Base-by-base conservation (phyloP, 2,888 invertebrate species). In the Lydus trimaculatus region DNA sequence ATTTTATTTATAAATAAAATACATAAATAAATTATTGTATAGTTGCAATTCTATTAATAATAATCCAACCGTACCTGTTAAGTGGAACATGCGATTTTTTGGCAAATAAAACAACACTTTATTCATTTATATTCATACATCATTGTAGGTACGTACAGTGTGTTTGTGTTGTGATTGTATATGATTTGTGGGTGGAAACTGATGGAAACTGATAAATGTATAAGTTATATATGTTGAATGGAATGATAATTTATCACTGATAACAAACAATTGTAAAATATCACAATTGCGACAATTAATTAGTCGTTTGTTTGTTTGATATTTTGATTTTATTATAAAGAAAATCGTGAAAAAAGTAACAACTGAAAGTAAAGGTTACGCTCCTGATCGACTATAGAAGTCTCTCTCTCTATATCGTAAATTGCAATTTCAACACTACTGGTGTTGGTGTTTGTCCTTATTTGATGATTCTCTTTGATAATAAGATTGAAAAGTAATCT, bases 31-130 rank as follows among this genome's bases (percentile, higher is more conserved):
- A 77, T 79, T 76, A 77, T 73, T 75, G 72, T 66, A 69, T 67
- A 70, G 72, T 74, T 74, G 73, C 70, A 77, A 77, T 72, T 76
- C 75, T 73, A 78, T 78, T 78, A 78, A 78, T 78, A 78, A 76
- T 73, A n/a, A n/a, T n/a, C n/a, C 72, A 69, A 48, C 63, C 67
- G 70, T 70, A 72, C 75, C 75, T 76, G 77, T 76, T 78, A 78
- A 79, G 77, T 79, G 76, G 79, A 78, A 79, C 78, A 75, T 67
- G 65, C 64, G 64, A 70, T 69, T 70, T 73, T 73, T 69, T 67
- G 66, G 70, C 65, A 69, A 75, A 76, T 76, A 76, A 77, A 48
- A 48, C 43, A 48, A 48, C 43, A 17, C 17, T 9, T 48, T 48
- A 48, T 48, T 20, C 48, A 20, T 43, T 17, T 43, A 43, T 17